Conservation (phyloP, 2,797 vertebrate genomes). For the Threskiornis aethiopicus region DNA sequence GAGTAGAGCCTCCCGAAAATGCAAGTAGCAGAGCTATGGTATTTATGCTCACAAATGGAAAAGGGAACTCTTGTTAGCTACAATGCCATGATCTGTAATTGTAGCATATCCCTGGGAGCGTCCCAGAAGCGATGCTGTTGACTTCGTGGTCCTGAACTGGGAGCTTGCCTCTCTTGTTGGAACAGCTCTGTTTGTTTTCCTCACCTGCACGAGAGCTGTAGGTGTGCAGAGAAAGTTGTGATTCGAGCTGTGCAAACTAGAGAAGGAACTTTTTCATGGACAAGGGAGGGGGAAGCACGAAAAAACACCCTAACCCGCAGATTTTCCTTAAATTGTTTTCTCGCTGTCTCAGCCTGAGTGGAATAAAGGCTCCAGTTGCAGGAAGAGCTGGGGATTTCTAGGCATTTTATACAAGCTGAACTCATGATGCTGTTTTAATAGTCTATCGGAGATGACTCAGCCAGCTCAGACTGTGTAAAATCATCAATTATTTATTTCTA, state of each 20-base stretch:
- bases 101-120: neutral
- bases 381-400: constrained; percentile 12
- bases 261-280: neutral
- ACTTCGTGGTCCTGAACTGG: neutral
- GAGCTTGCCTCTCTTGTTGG: neutral
- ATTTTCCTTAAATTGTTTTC: neutral
- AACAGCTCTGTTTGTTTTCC: neutral
- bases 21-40: neutral
- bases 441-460: constrained; percentile 16
- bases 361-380: neutral
- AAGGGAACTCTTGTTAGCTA: neutral
- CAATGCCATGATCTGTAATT: neutral
- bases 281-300: neutral
- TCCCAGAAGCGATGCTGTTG: neutral
- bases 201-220: neutral
- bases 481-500: constrained; percentile 47
- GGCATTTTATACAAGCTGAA: neutral
- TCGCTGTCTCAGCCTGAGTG: neutral
- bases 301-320: neutral
- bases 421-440: constrained; percentile 8
- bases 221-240: neutral
- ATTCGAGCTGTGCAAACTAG: neutral
- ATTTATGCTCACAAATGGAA: neutral
- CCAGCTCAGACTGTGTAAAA: neutral
- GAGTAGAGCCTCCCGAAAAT: neutral